phyloP scores from a whole-genome alignment of 2,113 vertebrate genomes.

The Mastomys coucha region DNA sequence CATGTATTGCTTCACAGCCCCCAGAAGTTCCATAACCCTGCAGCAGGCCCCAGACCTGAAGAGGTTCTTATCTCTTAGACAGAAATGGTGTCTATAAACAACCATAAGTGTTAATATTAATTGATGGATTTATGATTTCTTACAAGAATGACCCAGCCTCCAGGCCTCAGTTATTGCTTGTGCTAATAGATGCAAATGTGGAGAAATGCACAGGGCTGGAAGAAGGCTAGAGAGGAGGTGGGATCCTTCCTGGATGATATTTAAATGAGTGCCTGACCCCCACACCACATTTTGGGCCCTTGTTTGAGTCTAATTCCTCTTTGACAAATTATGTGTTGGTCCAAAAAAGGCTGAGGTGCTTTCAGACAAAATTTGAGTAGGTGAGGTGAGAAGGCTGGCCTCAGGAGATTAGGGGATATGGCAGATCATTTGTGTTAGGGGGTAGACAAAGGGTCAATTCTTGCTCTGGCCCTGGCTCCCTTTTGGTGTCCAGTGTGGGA shows the following conservation, averaged over 20 bases:
- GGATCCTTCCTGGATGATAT: background rate
- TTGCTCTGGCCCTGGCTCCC: background rate
- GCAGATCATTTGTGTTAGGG: constrained; percentile 26
- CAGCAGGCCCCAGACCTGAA: background rate
- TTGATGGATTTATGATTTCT: constrained; percentile 35
- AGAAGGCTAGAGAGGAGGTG: background rate
- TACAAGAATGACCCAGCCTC: background rate
- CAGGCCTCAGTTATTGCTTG: background rate
- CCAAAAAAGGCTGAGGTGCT: background rate
- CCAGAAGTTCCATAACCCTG: background rate
- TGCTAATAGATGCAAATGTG: background rate
- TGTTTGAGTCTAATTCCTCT: background rate
- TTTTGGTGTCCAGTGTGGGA: constrained; percentile 72
- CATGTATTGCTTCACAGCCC: background rate
- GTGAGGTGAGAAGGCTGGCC: constrained; percentile 1
- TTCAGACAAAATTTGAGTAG: constrained; percentile 50
- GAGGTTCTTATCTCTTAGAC: background rate
- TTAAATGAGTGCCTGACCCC: background rate
- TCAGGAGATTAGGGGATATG: constrained; percentile 28
- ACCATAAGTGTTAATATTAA: background rate
- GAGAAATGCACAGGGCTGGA: background rate
- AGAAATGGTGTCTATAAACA: constrained; percentile 3
- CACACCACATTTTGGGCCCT: background rate
- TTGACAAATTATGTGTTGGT: constrained; percentile 17
- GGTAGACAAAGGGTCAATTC: constrained; percentile 70